phyloP scores from a whole-genome alignment of 2,113 vertebrate genomes.

The Typhlomys cinereus region DNA sequence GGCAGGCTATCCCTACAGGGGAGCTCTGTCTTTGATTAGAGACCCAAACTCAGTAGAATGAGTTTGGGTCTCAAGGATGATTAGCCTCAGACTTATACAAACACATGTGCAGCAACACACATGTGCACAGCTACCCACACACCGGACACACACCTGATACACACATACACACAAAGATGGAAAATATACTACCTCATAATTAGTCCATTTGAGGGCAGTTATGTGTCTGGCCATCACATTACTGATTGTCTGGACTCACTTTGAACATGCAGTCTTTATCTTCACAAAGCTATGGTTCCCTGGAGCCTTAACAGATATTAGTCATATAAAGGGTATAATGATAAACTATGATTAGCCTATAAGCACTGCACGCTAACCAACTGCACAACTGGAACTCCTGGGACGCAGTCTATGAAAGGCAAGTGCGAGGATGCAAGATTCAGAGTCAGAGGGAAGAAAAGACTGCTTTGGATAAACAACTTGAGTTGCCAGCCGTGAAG shows the following conservation, averaged over 20 bases:
- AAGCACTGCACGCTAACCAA: too few relatives aligned
- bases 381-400: too few relatives aligned
- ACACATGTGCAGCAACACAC: too few relatives aligned
- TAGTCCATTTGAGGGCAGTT: neutral
- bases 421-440: neutral
- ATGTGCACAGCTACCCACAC: too few relatives aligned
- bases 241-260: neutral
- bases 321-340: slow-evolving; percentile 9
- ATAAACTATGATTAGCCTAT: neutral
- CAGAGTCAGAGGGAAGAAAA: neutral
- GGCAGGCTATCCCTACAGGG: too few relatives aligned
- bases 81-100: too few relatives aligned
- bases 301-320: neutral
- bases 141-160: too few relatives aligned
- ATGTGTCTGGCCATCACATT: slow-evolving; percentile 1
- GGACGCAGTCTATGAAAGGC: neutral
- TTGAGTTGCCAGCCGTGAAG: neutral
- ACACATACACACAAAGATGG: neutral
- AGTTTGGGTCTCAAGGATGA: too few relatives aligned
- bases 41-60: too few relatives aligned
- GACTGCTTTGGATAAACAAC: neutral
- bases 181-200: neutral
- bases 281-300: neutral
- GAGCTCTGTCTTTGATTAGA: too few relatives aligned
- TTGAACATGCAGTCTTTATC: neutral